Conservation (phyloP, 2,888 invertebrate species). For the Tribolium freemani region DNA sequence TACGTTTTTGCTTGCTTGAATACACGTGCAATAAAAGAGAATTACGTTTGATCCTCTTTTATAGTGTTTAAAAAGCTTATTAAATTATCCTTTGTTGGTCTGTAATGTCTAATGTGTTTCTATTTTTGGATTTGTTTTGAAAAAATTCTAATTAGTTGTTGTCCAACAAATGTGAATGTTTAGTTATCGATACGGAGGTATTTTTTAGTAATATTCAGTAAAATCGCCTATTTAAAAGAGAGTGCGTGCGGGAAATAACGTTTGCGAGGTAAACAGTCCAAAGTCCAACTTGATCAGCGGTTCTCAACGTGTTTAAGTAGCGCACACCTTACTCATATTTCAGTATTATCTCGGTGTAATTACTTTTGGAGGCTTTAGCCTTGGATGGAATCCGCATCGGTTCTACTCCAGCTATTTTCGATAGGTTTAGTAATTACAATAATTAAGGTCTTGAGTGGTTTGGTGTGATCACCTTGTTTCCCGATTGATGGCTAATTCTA, state of each 20-base stretch:
- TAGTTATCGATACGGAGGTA: not conserved
- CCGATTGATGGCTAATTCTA: not conserved
- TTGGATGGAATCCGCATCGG: not conserved
- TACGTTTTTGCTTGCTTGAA: no score
- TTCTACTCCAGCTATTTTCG: no score
- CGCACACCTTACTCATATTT: conserved; percentile 7
- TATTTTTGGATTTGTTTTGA: no score
- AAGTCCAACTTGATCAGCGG: conserved; percentile 33
- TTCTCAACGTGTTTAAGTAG: conserved; percentile 14
- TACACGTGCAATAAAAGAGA: no score
- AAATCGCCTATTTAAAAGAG: conserved; percentile 4
- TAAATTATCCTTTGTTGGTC: no score
- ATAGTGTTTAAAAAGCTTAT: no score
- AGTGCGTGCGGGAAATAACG: conserved; percentile 12
- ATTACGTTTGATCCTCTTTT: no score
- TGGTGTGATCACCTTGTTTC: no score
- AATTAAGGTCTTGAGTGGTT: no score
- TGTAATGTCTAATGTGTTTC: no score
- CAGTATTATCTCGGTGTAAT: not conserved
- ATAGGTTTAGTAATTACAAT: no score
- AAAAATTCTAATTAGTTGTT: no score
- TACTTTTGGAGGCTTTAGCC: not conserved
- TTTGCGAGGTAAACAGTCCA: conserved; percentile 28
- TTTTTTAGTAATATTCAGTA: not conserved
- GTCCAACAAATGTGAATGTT: not conserved